A percentile compares a stretch with the other conserved stretches of the same genome.
These are phyloP conservation scores for Rhizoglyphus robini DNA, from an alignment of 1,140 invertebrate genomes.

Conservation along the genomic window DNA sequence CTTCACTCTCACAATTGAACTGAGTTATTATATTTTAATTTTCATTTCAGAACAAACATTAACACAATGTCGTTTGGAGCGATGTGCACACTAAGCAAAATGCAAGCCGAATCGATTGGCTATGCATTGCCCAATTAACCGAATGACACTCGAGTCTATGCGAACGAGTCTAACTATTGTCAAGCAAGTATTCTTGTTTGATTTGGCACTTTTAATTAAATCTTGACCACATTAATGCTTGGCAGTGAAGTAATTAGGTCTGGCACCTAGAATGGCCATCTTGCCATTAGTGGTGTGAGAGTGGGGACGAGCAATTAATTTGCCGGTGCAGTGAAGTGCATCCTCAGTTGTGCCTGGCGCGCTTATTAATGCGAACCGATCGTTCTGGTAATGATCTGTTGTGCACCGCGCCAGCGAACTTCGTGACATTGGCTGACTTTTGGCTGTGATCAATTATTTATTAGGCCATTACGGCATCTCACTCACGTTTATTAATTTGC, in stretches of 20 bases:
- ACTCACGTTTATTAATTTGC: slow-evolving; percentile 1
- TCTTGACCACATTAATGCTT: slow-evolving; percentile 5
- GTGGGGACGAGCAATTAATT: not conserved
- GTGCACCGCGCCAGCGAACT: not conserved
- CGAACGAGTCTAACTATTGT: too few relatives aligned
- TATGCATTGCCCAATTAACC: too few relatives aligned
- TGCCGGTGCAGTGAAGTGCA: too few relatives aligned
- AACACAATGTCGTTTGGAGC: too few relatives aligned
- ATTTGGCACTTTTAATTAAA: slow-evolving; percentile 5
- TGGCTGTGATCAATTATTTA: slow-evolving; percentile 5
- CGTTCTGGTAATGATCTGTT: not conserved
- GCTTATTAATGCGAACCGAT: not conserved
- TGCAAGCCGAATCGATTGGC: not conserved
- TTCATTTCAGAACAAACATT: too few relatives aligned
- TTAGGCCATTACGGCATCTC: not conserved
- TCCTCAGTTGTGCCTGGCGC: too few relatives aligned
- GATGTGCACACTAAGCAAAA: too few relatives aligned
- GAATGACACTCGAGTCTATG: too few relatives aligned
- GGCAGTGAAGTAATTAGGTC: not conserved
- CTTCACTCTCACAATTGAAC: too few relatives aligned
- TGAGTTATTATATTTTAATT: too few relatives aligned
- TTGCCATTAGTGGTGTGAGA: not conserved
- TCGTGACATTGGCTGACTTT: slow-evolving; percentile 9
- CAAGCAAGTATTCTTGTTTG: too few relatives aligned
- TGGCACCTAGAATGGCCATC: not conserved